A percentile compares a stretch with the other conserved stretches of the same genome.
Conservation (phyloP, 2,888 invertebrate genomes). For the Volucella zonaria region DNA sequence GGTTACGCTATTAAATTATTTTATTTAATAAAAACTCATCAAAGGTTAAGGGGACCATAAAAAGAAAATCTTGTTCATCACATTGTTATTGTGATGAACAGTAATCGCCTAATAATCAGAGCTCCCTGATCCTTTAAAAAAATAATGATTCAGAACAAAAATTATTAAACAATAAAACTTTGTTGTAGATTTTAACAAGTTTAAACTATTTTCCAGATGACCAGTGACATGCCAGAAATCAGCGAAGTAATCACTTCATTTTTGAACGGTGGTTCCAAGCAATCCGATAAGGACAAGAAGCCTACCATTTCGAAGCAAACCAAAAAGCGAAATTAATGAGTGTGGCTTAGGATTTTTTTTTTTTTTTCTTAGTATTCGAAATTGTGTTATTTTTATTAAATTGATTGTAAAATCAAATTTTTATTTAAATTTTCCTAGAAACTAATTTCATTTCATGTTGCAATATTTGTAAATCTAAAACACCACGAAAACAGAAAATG, state of each 20-base stretch:
- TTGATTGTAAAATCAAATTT: not conserved
- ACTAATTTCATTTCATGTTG: conserved; percentile 14
- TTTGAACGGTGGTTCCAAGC: conserved; percentile 88
- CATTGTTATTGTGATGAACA: no score
- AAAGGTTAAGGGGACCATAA: no score
- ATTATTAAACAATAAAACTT: not conserved
- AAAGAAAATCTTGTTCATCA: no score
- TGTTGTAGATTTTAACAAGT: not conserved
- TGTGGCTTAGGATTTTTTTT: conserved; percentile 37
- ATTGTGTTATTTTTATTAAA: conserved; percentile 21
- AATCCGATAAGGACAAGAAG: conserved; percentile 80
- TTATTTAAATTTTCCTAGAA: conserved; percentile 19
- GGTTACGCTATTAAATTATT: no score
- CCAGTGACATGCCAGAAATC: conserved; percentile 96
- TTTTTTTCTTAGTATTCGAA: conserved; percentile 45
- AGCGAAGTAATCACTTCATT: conserved; percentile 96
- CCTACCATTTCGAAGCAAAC: conserved; percentile 79
- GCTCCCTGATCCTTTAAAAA: no score
- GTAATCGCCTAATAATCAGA: no score
- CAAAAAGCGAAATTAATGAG: conserved; percentile 81
- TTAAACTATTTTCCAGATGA: conserved; percentile 85
- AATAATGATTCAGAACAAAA: no score
- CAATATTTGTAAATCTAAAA: conserved; percentile 32
- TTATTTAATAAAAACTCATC: no score
- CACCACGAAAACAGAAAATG: conserved; percentile 14